A percentile compares a stretch with the other conserved stretches of the same genome.
Evolutionary conservation across 1,140 invertebrate genomes (phyloP).

Genomic region (Drosophila prosaltans): DNA sequence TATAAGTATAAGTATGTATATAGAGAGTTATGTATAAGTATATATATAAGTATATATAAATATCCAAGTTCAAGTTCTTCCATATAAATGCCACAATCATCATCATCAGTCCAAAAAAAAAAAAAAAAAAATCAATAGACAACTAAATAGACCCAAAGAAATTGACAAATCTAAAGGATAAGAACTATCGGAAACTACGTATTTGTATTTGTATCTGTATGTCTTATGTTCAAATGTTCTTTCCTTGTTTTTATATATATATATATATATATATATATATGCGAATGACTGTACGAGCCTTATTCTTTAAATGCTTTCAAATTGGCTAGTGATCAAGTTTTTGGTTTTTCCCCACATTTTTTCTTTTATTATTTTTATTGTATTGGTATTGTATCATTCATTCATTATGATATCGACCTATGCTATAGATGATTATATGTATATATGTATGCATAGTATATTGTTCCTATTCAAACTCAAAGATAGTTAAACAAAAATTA

Average conservation of each 20-base stretch:
- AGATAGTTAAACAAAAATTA: too few species aligned
- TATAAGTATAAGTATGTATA: conserved; percentile 63
- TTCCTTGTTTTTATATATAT: too few species aligned
- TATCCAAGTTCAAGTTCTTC: conserved; percentile 57
- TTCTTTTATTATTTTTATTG: conserved; percentile 29
- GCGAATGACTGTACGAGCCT: conserved; percentile 14
- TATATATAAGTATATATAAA: conserved; percentile 54
- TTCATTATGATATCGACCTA: background rate
- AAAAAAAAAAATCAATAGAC: conserved; percentile 34
- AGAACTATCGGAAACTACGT: conserved; percentile 40
- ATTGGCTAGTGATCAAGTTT: conserved; percentile 77
- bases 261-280: conserved; percentile 20
- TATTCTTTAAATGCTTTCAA: conserved; percentile 60
- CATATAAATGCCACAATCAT: conserved; percentile 48
- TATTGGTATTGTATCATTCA: conserved; percentile 17
- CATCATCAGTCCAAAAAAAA: conserved; percentile 40
- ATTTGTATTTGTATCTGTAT: conserved; percentile 31
- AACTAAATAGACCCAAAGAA: conserved; percentile 46
- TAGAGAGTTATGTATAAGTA: conserved; percentile 51
- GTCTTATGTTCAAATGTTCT: conserved; percentile 48
- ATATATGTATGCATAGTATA: too few species aligned
- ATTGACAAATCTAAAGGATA: conserved; percentile 49
- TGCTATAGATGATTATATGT: background rate
- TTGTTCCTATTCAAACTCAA: too few species aligned
- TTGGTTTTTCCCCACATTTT: conserved; percentile 53